Base-by-base conservation (phyloP, 2,888 invertebrate species). In the Parelbella ahira region DNA sequence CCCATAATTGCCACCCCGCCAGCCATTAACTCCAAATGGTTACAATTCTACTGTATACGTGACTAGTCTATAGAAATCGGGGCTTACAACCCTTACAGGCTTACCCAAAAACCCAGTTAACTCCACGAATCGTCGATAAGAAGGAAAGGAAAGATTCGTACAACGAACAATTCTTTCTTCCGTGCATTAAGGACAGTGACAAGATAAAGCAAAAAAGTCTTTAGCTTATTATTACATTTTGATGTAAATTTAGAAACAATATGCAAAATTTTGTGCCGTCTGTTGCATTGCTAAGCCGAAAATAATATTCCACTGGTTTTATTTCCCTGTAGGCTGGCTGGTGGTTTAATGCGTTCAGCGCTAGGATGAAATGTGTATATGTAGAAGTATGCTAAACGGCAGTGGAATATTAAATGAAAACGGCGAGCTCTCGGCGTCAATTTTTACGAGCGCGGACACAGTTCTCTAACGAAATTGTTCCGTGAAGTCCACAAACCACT, bases 391-490 rank as follows among this genome's bases (percentile, higher is more conserved):
- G 43, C 47, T 50, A 50, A 50, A 47, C 44, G 44, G 45, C 37
- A 41, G 50, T 41, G 44, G 50, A 52, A 56, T 62, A 66, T 70
- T 59, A 58, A 42, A 69, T 66, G 61, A 61, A 59, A 53, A 57
- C 53, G 54, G 53, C 42, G 53, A 54, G 58, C 60, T 58, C 52
- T 47, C 41, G 52, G 53, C 60, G 60, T 63, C 58, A 61, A 62
- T 66, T 67, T 70, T 68, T 68, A 61, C 54, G 60, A 58, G 50
- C 59, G 58, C 60, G 62, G 56, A 60, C 61, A 60, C 70, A 71
- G 63, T 73, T 73, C 45, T 52, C 58, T 63, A 73, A 68, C 63
- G 57, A 71, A 68, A 69, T 68, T 70, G 60, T 65, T 57, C 56
- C 51, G 50, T 47, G 47, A 55, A 68, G 54, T 68, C 67, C 57